Base-by-base conservation (phyloP, 92 coral and sea anemone genomes). In the Paragorgia papillata region DNA sequence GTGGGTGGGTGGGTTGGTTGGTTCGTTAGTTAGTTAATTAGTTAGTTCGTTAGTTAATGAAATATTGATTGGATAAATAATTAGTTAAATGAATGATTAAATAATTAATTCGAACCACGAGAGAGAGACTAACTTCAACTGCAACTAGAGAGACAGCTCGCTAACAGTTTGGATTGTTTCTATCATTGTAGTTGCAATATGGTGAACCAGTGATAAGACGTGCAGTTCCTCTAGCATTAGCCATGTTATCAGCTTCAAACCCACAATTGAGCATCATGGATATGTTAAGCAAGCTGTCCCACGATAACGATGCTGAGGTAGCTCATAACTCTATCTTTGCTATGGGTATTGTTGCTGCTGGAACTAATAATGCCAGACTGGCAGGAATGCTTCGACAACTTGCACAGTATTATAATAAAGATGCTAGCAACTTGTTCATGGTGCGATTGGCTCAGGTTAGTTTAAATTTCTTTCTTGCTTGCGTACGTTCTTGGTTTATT, bases 261-360 rank as follows among this genome's bases (percentile, higher is more conserved):
- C 98, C 98, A 19, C 98, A 86, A 62, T 82, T 94, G 22, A 85
- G 96, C 80, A 94, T 94, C 0, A 86, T 94, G 54, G 98, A 94
- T 56, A 94, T 96, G 50, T 91, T 94, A n/a, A 91, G 97, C 49
- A 94, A 94, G 66, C 89, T 94, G 28, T 94, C 98, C 3, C 98
- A 94, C 78, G 98, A 94, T 86, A 94, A 88, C 69, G 98, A 94
- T 56, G 94, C 98, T 0, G 98, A 94, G 62, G 98, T 94, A 9
- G 88, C 98, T 34, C 98, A 94, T 75, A 94, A 94, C 79, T 93
- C 98, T 41, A 94, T 94, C 50, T 94, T 94, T 62, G 90, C 98
- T 49, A 94, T 94, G 98, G 98, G 98, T 9, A 79, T 94, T 62
- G 97, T 94, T 43, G 98, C 97, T 30, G 98, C 98, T 68, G 98